Base-by-base conservation (phyloP, 2,113 vertebrate genomes). In the Misgurnus mizolepis region DNA sequence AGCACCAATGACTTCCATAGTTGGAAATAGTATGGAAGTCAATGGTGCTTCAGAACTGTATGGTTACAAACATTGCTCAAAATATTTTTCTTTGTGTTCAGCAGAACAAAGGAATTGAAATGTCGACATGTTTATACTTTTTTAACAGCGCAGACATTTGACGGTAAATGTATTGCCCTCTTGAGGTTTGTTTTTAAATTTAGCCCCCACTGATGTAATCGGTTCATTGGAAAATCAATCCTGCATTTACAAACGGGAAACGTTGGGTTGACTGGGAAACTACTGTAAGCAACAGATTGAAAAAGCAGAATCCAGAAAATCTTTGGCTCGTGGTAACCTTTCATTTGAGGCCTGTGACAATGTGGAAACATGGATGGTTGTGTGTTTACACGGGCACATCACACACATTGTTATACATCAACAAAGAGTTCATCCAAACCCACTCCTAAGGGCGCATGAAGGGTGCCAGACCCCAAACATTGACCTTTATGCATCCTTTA, bases 391-490 rank as follows among this genome's bases (percentile, higher is more conserved):
- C 39, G 71, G 56, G 50, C 67, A 68, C 53, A 34, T 58, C 64
- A n/a, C 55, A 58, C 55, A 18, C 55, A 58, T 7, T 18, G 17
- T 15, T 39, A 27, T 58, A 27, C 64, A 68, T 45, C 40, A 67
- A 45, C 61, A 3, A 6, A 14, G 8, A 17, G 62, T 77, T 34
- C 17, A 43, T 55, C 67, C 78, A 77, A 76, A 67, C 66, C 69
- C 71, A 76, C 17, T 66, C 22, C 50, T 41, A 2, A 53, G 15
- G 58, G 22, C 66, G 74, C 73, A 78, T 80, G 41, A 76, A 77
- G 72, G 80, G 69, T 11, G 75, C 74, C 71, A 67, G 70, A 78
- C 53, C 65, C 78, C 39, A 74, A 82, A 82, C 49, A 40, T 58
- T 43, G 75, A 85, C 84, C 82, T n/a, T 18, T 58, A 58, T 7